These are phyloP conservation scores for Volucella bombylans DNA, from an alignment of 2,888 invertebrate genomes.

Conservation along the genomic window DNA sequence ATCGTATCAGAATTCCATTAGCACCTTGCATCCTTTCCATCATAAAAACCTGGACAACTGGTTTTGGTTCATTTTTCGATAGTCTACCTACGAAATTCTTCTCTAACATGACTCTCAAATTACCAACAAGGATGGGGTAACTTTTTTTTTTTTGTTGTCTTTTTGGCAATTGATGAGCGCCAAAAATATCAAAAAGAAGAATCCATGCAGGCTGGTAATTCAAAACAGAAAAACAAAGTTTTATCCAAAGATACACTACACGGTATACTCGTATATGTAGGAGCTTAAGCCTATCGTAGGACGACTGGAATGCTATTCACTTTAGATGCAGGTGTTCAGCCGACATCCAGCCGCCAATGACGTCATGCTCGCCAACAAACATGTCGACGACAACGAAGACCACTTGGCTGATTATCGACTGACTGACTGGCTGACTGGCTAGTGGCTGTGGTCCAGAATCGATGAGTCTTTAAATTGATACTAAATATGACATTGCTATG, in stretches of 20 bases:
- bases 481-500: slow-evolving; percentile 72
- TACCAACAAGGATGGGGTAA: slow-evolving; percentile 59
- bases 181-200: slow-evolving; percentile 44
- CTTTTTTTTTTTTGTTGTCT: neutral
- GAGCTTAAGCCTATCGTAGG: slow-evolving; percentile 54
- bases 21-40: slow-evolving; percentile 62
- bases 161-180: slow-evolving; percentile 54
- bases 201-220: slow-evolving; percentile 33
- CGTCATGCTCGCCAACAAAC: slow-evolving; percentile 46
- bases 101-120: slow-evolving; percentile 56
- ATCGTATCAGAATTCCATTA: slow-evolving; percentile 61
- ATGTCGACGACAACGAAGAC: slow-evolving; percentile 24
- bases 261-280: slow-evolving; percentile 1
- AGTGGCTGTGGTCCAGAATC: slow-evolving; percentile 65
- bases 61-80: slow-evolving; percentile 26
- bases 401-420: slow-evolving; percentile 19
- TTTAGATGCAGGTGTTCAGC: slow-evolving; percentile 71
- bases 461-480: slow-evolving; percentile 72
- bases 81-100: slow-evolving; percentile 25
- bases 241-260: slow-evolving; percentile 38
- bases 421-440: slow-evolving; percentile 5
- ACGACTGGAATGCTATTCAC: slow-evolving; percentile 64
- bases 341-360: slow-evolving; percentile 67
- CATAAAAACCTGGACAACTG: slow-evolving; percentile 43
- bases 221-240: slow-evolving; percentile 28